phyloP scores from a whole-genome alignment of 2,888 invertebrate species.

The Pegoplata infirma region DNA sequence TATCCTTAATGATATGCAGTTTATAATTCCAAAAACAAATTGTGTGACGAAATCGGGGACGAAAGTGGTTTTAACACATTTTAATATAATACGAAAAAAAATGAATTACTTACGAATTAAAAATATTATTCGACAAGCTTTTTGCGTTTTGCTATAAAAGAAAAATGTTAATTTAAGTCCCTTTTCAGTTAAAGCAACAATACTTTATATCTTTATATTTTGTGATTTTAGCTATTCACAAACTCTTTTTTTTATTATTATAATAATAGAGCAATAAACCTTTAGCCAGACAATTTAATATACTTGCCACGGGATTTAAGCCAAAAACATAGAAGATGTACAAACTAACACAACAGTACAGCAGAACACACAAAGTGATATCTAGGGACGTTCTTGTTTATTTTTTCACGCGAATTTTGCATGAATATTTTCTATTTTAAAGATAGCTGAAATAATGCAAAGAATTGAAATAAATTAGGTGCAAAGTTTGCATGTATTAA shows the following conservation, averaged over 20 bases:
- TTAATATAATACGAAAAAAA: too few species aligned
- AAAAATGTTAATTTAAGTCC: too few species aligned
- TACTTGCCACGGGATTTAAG: constrained; percentile 1
- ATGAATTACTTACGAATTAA: too few species aligned
- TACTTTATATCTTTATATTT: too few species aligned
- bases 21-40: too few species aligned
- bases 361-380: not conserved
- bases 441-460: not conserved
- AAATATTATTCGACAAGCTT: too few species aligned
- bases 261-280: not conserved
- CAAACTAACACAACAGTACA: not conserved
- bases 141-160: too few species aligned
- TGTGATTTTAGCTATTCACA: not conserved
- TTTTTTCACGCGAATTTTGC: not conserved
- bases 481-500: not conserved
- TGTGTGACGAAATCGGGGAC: too few species aligned
- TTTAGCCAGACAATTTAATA: constrained; percentile 12
- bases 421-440: not conserved
- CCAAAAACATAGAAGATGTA: not conserved
- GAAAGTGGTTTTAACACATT: too few species aligned
- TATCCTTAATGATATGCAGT: too few species aligned
- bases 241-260: not conserved
- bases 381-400: not conserved
- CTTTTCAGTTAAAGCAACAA: too few species aligned
- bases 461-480: not conserved